Evolutionary conservation across 2,888 invertebrate genomes (phyloP).

Genomic region (Tridacna crocea): DNA sequence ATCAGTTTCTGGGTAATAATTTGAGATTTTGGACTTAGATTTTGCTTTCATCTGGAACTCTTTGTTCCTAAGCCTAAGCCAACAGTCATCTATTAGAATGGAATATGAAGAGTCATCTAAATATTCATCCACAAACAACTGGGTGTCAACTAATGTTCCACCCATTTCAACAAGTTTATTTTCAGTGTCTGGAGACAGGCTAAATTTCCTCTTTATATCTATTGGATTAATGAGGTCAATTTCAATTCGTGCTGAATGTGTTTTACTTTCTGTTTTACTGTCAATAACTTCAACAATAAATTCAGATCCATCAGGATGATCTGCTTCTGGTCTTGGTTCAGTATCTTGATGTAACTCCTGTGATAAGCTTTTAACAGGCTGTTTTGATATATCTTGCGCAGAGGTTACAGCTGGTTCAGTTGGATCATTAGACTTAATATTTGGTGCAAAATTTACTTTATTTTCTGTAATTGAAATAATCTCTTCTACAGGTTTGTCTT

Average conservation of each 20-base stretch:
- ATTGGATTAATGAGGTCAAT: constrained; percentile 56
- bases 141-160: constrained; percentile 70
- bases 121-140: constrained; percentile 74
- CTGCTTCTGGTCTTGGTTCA: not conserved
- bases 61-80: constrained; percentile 75
- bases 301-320: constrained; percentile 18
- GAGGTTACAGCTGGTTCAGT: constrained; percentile 13
- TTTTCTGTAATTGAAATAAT: constrained; percentile 26
- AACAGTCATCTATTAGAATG: constrained; percentile 74
- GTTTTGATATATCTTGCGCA: constrained; percentile 10
- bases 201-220: constrained; percentile 77
- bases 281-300: not conserved
- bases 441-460: not conserved
- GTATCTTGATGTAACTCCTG: not conserved
- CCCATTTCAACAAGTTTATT: constrained; percentile 67
- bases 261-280: constrained; percentile 8
- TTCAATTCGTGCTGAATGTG: not conserved
- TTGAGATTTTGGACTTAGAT: not conserved
- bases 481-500: constrained; percentile 38
- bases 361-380: not conserved
- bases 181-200: constrained; percentile 67
- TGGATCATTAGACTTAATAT: not conserved
- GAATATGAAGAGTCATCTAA: constrained; percentile 73
- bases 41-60: constrained; percentile 75
- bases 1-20: constrained; percentile 1